Evolutionary conservation across 2,797 vertebrate species (phyloP), one percentile per base, ranked within the genome.

Genomic region (Tolypeutes matacus): DNA sequence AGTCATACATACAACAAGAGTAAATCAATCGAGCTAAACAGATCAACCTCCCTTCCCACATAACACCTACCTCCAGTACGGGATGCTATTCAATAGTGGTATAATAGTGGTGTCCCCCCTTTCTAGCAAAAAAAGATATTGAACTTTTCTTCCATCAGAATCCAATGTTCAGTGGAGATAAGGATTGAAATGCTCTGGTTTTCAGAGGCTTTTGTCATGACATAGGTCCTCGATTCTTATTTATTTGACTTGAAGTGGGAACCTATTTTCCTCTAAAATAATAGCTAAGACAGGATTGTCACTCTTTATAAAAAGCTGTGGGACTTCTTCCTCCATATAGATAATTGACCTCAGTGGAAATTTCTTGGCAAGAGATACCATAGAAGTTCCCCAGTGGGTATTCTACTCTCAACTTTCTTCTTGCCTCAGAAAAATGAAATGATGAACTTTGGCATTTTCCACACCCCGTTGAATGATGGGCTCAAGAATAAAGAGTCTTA

Each of bases 321-420:
- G 29, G 46, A 81, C 49, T 82, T 94, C 65, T 5, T 36, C 27
- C 42, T 86, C 36, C 21, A 20, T 56, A 46, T 7, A 85, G 53
- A 56, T 65, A 88, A 94, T 86, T 69, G 92, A 58, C 56, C 93
- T 93, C 94, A 77, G 67, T 65, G 86, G 96, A 82, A 36, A 82
- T 62, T 34, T 67, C 62, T 88, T 85, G 67, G 25, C 73, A 95
- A 94, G 64, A 67, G 27, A 34, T n/a, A 39, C 21, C 58, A 42
- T 12, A 77, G 25, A 39, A 77, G 81, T 72, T 85, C 60, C 83
- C 90, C 70, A 69, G 73, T 14, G 89, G 3, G 13, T 46, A 84
- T 31, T 31, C 17, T 78, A 80, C 4, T 13, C 27, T 80, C 5
- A 70, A 53, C 20, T 17, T 77, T 58, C 15, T 36, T 70, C 29